Conservation (phyloP, 2,113 vertebrate species). For the Motacilla alba region DNA sequence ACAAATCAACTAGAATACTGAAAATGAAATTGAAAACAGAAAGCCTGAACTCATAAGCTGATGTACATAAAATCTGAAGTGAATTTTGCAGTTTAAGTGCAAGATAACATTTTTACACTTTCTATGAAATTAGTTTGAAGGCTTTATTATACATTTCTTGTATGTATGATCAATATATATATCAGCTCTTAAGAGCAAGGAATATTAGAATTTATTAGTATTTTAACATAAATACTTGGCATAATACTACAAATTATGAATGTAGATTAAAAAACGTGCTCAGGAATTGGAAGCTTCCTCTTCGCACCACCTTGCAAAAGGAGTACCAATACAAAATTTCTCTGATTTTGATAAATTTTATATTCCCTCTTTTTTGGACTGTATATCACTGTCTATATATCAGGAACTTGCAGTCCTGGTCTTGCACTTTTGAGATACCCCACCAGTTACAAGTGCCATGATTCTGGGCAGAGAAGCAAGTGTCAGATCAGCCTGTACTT, state of each 20-base stretch:
- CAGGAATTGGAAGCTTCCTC: neutral
- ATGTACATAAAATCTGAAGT: neutral
- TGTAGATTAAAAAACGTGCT: neutral
- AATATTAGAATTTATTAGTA: neutral
- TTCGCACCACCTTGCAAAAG: neutral
- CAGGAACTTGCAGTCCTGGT: neutral
- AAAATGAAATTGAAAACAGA: neutral
- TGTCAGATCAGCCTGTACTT: neutral
- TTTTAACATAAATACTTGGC: neutral
- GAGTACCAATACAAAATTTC: neutral
- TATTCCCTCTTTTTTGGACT: neutral
- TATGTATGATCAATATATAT: neutral
- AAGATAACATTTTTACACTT: neutral
- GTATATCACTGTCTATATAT: neutral
- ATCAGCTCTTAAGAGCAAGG: neutral
- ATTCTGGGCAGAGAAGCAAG: neutral
- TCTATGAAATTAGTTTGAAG: neutral
- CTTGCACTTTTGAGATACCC: neutral
- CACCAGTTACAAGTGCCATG: neutral
- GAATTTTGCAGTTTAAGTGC: neutral
- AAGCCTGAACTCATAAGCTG: neutral
- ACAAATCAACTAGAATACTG: neutral
- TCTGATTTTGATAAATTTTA: neutral
- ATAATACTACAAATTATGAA: neutral
- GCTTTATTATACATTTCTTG: neutral